Conservation (phyloP, 2,888 invertebrate species). For the Thereva nobilitata region DNA sequence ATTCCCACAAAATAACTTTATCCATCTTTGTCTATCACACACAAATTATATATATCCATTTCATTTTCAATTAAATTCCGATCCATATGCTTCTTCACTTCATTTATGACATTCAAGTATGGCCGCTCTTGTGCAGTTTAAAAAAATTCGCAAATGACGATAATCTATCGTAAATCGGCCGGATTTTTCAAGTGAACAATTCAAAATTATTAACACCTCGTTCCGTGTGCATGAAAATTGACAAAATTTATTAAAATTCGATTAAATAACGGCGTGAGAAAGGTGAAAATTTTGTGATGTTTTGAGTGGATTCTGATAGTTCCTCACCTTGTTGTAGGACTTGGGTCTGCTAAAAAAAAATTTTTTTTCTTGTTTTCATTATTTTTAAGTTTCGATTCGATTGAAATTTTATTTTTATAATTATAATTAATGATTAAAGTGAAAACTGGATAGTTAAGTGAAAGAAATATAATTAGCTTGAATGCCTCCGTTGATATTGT, state of each 20-base stretch:
- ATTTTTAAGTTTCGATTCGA: slow-evolving; percentile 7
- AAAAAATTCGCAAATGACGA: slow-evolving; percentile 40
- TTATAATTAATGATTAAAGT: background rate
- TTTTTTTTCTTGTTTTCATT: slow-evolving; percentile 17
- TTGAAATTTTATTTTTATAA: background rate
- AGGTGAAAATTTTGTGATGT: slow-evolving; percentile 28
- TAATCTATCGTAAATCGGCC: slow-evolving; percentile 30
- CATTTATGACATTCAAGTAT: slow-evolving; percentile 34
- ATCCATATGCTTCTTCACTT: background rate
- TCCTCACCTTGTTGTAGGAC: slow-evolving; percentile 3
- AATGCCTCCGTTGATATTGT: slow-evolving; percentile 48
- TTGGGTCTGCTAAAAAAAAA: slow-evolving; percentile 13
- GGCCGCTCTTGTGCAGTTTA: slow-evolving; percentile 37
- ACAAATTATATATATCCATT: too few species aligned
- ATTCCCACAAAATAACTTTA: too few species aligned
- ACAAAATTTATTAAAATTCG: background rate
- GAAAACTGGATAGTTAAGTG: background rate
- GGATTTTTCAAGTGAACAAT: slow-evolving; percentile 10
- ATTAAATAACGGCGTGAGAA: slow-evolving; percentile 16
- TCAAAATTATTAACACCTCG: slow-evolving; percentile 8
- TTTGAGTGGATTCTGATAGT: slow-evolving; percentile 33
- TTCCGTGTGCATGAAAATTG: slow-evolving; percentile 18
- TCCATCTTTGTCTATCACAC: too few species aligned
- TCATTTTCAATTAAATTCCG: too few species aligned
- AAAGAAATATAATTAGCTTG: slow-evolving; percentile 33